phyloP scores from a whole-genome alignment of 2,888 invertebrate genomes.

The Muschampia staudingeri region DNA sequence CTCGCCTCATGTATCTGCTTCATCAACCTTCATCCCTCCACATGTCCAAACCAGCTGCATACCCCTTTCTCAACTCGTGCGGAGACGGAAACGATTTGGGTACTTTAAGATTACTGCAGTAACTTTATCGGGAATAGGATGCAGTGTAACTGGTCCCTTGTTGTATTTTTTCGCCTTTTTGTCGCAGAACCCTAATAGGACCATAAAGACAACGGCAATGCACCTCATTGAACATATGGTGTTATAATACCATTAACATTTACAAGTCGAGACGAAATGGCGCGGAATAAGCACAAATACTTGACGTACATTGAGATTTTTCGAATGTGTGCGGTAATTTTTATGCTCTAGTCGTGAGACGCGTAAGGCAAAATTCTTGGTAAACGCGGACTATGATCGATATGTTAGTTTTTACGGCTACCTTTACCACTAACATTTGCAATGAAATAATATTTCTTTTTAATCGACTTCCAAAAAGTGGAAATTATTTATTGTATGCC shows the following conservation, averaged over 20 bases:
- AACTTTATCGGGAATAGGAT: too few relatives aligned
- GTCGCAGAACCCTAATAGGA: slow-evolving; percentile 24
- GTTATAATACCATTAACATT: slow-evolving; percentile 45
- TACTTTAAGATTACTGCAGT: too few relatives aligned
- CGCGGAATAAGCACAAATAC: slow-evolving; percentile 32
- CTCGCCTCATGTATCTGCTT: too few relatives aligned
- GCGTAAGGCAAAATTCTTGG: slow-evolving; percentile 45
- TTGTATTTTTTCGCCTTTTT: neutral
- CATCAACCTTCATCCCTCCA: too few relatives aligned
- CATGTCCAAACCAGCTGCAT: too few relatives aligned
- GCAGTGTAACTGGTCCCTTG: too few relatives aligned
- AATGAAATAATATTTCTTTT: neutral
- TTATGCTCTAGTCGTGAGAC: slow-evolving; percentile 46
- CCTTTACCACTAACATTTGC: slow-evolving; percentile 21
- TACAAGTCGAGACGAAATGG: slow-evolving; percentile 36
- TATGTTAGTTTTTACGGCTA: slow-evolving; percentile 30
- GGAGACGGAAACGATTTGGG: too few relatives aligned
- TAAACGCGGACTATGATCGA: slow-evolving; percentile 25
- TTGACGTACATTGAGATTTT: slow-evolving; percentile 46
- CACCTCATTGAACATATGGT: slow-evolving; percentile 32
- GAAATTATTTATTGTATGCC: too few relatives aligned
- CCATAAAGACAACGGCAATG: slow-evolving; percentile 6
- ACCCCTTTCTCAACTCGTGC: too few relatives aligned
- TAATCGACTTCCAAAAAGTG: too few relatives aligned
- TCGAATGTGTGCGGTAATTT: slow-evolving; percentile 46